Evolutionary conservation across 1,140 invertebrate genomes (phyloP).

Genomic region (Belonocnema kinseyi): DNA sequence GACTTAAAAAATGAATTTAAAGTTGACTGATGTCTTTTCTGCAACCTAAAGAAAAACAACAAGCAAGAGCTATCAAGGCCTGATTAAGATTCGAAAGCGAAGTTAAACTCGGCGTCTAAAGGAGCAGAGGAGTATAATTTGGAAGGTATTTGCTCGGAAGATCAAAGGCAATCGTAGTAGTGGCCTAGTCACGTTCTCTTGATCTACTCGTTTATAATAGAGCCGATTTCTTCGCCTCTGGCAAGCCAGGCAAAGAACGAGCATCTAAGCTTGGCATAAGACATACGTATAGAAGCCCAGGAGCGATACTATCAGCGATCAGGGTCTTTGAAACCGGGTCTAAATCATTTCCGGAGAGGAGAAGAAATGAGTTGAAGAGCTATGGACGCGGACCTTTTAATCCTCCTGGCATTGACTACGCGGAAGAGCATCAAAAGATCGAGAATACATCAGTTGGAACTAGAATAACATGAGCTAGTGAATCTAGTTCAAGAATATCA

Average conservation of each 20-base stretch:
- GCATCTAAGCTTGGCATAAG: conserved; percentile 15
- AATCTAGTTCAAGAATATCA: not conserved
- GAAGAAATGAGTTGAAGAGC: not conserved
- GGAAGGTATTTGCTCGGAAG: conserved; percentile 29
- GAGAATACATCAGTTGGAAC: not conserved
- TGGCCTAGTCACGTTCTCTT: conserved; percentile 30
- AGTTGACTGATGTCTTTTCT: too few species aligned
- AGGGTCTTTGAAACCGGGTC: not conserved
- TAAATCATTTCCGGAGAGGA: conserved; percentile 24
- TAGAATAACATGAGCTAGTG: not conserved
- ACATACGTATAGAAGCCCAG: not conserved
- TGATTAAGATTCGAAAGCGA: conserved; percentile 30
- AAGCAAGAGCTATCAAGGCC: conserved; percentile 27
- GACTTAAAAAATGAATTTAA: too few species aligned
- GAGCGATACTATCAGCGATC: conserved; percentile 2
- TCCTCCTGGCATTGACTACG: not conserved
- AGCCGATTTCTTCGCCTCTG: conserved; percentile 31
- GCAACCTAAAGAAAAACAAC: conserved; percentile 22
- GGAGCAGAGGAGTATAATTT: conserved; percentile 31
- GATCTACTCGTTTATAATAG: conserved; percentile 31
- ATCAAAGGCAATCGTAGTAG: conserved; percentile 30
- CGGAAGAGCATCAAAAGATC: not conserved
- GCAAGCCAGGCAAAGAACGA: conserved; percentile 8
- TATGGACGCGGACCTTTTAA: conserved; percentile 13
- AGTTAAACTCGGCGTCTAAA: conserved; percentile 21